Evolutionary conservation across 2,888 invertebrate genomes (phyloP), one percentile per base, ranked within the genome.

Genomic region (Orthonychiurus folsomi): DNA sequence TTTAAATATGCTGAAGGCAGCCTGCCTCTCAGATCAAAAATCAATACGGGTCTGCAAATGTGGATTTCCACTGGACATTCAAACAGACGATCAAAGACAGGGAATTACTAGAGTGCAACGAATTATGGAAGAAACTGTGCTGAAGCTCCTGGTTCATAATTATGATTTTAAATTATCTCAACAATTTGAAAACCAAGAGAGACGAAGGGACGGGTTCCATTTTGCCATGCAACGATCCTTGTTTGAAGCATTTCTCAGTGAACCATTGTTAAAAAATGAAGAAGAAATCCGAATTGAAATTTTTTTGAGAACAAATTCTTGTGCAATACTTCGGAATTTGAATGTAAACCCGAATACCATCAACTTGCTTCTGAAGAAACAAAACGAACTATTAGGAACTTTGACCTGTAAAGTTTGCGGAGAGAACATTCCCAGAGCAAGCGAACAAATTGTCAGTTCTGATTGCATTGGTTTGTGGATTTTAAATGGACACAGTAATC

Each of bases 21-120:
- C 69, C 18, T 68, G 69, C 55, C 37, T 70, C 21, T 64, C 66
- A 25, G 68, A 67, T 56, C 63, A 63, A 2, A 65, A 64, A 50
- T 65, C 66, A 18, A 50, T 64, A 55, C 58, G 64, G 21, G 25
- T 69, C 25, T 72, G 72, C 52, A 52, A 50, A 2, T 72, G 72
- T 62, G 68, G 69, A 15, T 56, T 71, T 12, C 68, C 68, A 37
- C 1, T 59, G 2, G n/a, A 23, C 24, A 50, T 27, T 23, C 12
- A 20, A 20, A 20, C 24, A 9, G 9, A 3, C 5, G 5, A 12
- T 12, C 20, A 9, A 5, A 20, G 21, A 52, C 12, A 20, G 9
- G 21, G 52, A 20, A 52, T 52, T 23, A 5, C 52, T 52, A 21
- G 9, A 23, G 52, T 23, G 3, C 52, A 52, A 23, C 52, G 52